Conservation (phyloP, 1,140 invertebrate species). For the Hermetia illucens region DNA sequence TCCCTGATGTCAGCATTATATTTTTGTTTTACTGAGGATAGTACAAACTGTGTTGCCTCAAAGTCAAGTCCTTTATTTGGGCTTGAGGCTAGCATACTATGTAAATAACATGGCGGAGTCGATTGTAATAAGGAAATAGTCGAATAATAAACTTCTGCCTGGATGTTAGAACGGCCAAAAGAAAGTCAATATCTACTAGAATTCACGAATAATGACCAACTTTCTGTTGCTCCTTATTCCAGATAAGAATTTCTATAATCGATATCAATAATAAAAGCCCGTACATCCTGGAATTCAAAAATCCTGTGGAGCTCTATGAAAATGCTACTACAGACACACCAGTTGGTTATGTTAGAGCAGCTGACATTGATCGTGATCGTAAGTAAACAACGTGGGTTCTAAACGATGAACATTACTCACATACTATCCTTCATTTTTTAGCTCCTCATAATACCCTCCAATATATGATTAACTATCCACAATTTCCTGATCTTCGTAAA, state of each 20-base stretch:
- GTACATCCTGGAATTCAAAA: slow-evolving; percentile 14
- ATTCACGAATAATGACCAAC: not conserved
- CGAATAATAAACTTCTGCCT: too few species aligned
- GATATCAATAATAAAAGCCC: slow-evolving; percentile 38
- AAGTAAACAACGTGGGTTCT: slow-evolving; percentile 8
- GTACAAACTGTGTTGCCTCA: too few species aligned
- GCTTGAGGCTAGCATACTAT: too few species aligned
- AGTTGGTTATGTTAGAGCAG: slow-evolving; percentile 25
- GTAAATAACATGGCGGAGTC: too few species aligned
- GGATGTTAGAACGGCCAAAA: too few species aligned
- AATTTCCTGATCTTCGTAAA: slow-evolving; percentile 25
- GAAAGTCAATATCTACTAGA: too few species aligned
- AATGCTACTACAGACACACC: slow-evolving; percentile 22
- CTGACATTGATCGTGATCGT: slow-evolving; percentile 39
- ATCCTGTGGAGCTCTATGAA: slow-evolving; percentile 26
- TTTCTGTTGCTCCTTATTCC: slow-evolving; percentile 12
- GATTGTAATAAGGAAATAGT: too few species aligned
- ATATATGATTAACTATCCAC: slow-evolving; percentile 29
- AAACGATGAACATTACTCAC: slow-evolving; percentile 6
- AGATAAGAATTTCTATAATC: slow-evolving; percentile 35
- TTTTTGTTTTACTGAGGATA: too few species aligned
- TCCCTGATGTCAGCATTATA: too few species aligned
- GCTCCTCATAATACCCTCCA: slow-evolving; percentile 27
- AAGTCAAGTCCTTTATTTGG: too few species aligned
- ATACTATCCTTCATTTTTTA: slow-evolving; percentile 15